Evolutionary conservation across 2,113 vertebrate species (phyloP).

Genomic region (Hystrix cristata): DNA sequence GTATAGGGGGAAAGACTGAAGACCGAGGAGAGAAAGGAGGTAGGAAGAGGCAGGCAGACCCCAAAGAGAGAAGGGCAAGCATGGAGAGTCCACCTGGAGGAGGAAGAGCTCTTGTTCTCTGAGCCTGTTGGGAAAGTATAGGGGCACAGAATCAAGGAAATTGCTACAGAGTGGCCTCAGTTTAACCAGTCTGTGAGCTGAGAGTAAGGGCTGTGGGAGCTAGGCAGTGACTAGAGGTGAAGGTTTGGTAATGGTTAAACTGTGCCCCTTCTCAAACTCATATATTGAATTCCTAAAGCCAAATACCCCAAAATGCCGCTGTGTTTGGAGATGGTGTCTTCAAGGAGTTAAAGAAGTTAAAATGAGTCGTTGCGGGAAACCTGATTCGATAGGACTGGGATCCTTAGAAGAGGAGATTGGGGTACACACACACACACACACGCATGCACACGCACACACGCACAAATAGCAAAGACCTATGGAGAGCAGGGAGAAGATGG

Average conservation of each 20-base stretch:
- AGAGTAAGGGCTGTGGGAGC: neutral
- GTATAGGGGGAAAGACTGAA: neutral
- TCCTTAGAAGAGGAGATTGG: neutral
- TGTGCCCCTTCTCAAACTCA: neutral
- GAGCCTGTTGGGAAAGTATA: neutral
- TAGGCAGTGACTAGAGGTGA: neutral
- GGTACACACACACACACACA: neutral
- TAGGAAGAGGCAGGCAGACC: neutral
- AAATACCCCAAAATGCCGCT: neutral
- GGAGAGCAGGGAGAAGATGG: fast-evolving
- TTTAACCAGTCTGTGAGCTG: neutral
- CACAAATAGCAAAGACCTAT: fast-evolving
- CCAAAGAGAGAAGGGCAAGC: neutral
- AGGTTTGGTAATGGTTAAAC: neutral
- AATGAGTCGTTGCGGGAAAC: neutral
- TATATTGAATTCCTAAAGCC: neutral
- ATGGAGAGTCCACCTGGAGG: neutral
- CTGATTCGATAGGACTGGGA: neutral
- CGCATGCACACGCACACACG: neutral
- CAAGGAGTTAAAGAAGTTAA: conserved; percentile 1
- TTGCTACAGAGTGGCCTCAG: neutral
- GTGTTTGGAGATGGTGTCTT: neutral
- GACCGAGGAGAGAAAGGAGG: neutral
- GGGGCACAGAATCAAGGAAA: neutral
- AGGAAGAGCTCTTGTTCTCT: neutral